Evolutionary conservation across 2,797 vertebrate genomes (phyloP), one percentile per base, ranked within the genome.

Genomic region (Fistularia commersonii): DNA sequence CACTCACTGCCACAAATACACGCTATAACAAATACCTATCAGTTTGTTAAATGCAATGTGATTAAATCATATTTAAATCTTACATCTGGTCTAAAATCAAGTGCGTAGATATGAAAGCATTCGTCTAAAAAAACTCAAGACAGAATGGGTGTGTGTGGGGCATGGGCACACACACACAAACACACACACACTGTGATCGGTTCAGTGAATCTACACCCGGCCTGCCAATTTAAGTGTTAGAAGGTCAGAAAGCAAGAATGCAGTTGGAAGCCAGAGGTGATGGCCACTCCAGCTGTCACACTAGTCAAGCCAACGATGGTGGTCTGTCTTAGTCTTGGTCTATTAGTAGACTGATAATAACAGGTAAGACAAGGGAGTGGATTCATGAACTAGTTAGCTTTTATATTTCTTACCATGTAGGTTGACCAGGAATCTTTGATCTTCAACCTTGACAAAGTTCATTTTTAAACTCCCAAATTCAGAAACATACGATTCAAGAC

Each of bases 161-260:
- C 9, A 5, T 5, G 9, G 12, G 9, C 10, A 40, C 38, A 40
- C 10, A 40, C 38, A 5, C 10, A 10, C 5, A 9, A 40, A n/a
- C n/a, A n/a, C n/a, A n/a, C n/a, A n/a, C n/a, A n/a, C n/a, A n/a
- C n/a, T n/a, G n/a, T n/a, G n/a, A n/a, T 78, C 58, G 57, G 6
- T 49, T 54, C 64, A 75, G 57, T 61, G 58, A 70, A 41, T 53
- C 39, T 32, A 38, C 43, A 51, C 44, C 40, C 45, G 48, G 50
- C 57, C 54, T 64, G 67, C 57, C 67, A 72, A 71, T 64, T 52
- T 47, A 70, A 66, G 68, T 77, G 81, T 63, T 69, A 78, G 61
- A 31, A 72, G 83, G 81, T 84, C 68, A 84, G 61, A 73, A 75
- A 79, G 71, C 72, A 67, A 66, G 68, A 50, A 76, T 61, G 48